These are phyloP conservation scores for Epinephelus coioides DNA, from an alignment of 2,797 vertebrate species.

Conservation along the genomic window DNA sequence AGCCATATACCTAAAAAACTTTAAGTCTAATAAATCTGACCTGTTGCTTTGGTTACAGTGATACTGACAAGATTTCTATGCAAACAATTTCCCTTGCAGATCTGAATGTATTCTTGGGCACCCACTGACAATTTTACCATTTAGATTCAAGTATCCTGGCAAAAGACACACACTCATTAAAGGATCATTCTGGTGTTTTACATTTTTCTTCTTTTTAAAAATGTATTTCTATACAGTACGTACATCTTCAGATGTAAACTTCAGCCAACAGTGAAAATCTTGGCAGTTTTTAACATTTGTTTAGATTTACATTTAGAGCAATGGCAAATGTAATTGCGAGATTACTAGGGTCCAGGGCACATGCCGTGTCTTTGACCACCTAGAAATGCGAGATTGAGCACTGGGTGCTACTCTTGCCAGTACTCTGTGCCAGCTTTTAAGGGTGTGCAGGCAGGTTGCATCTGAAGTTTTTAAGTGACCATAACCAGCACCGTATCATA, in stretches of 20 bases:
- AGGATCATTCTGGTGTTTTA: conserved; percentile 44
- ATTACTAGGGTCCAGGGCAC: not conserved
- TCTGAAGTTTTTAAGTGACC: no score
- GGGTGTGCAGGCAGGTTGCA: no score
- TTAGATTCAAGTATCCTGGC: conserved; percentile 23
- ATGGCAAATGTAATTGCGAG: not conserved
- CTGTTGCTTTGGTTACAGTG: conserved; percentile 34
- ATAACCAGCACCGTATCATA: no score
- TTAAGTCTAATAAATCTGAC: conserved; percentile 17
- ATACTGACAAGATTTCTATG: conserved; percentile 65
- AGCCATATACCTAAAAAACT: conserved; percentile 40
- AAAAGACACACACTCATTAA: conserved; percentile 17
- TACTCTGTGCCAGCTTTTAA: no score
- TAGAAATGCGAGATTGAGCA: no score
- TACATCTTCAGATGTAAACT: conserved; percentile 1
- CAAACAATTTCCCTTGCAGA: conserved; percentile 58
- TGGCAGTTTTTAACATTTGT: not conserved
- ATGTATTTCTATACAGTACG: not conserved
- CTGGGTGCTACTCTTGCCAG: no score
- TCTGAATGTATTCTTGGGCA: conserved; percentile 61
- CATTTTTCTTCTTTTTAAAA: conserved; percentile 5
- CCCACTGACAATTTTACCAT: conserved; percentile 16
- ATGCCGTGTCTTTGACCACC: no score
- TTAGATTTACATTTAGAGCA: conserved; percentile 17
- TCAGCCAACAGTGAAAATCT: not conserved